Percentiles rank a stretch among this genome's conserved stretches.
Conservation (phyloP, 2,888 invertebrate genomes). For the Thymelicus lineola region DNA sequence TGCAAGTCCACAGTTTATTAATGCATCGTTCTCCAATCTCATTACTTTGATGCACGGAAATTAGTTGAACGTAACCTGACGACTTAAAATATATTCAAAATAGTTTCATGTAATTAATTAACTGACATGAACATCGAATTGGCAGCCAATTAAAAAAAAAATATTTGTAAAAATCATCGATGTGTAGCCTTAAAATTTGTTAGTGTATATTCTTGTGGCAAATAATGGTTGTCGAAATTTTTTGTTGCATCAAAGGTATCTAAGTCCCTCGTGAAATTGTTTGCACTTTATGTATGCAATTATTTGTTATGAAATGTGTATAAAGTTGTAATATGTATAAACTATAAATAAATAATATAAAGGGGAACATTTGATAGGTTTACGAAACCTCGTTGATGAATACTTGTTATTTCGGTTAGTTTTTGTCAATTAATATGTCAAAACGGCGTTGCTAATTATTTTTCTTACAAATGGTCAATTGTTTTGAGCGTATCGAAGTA, state of each 20-base stretch:
- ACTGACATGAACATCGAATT: slow-evolving; percentile 26
- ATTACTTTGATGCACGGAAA: slow-evolving; percentile 32
- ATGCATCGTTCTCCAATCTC: slow-evolving; percentile 20
- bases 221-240: slow-evolving; percentile 17
- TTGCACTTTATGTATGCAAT: slow-evolving; percentile 60
- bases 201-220: slow-evolving; percentile 11
- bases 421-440: slow-evolving; percentile 80
- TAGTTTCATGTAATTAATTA: slow-evolving; percentile 12
- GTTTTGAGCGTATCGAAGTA: slow-evolving; percentile 55
- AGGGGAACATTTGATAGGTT: slow-evolving; percentile 59
- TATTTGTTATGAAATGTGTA: slow-evolving; percentile 72
- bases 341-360: slow-evolving; percentile 49
- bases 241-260: slow-evolving; percentile 32
- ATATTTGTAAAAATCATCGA: neutral
- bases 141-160: slow-evolving; percentile 26
- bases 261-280: slow-evolving; percentile 45
- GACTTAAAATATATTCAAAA: slow-evolving; percentile 8
- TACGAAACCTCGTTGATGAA: slow-evolving; percentile 71
- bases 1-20: slow-evolving; percentile 54
- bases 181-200: slow-evolving; percentile 18
- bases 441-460: slow-evolving; percentile 61
- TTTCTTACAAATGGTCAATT: slow-evolving; percentile 72
- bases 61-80: neutral
- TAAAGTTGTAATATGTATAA: slow-evolving; percentile 52
- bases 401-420: slow-evolving; percentile 73